These are phyloP conservation scores for Colinus virginianus DNA, from an alignment of 2,113 vertebrate species.

Conservation along the genomic window DNA sequence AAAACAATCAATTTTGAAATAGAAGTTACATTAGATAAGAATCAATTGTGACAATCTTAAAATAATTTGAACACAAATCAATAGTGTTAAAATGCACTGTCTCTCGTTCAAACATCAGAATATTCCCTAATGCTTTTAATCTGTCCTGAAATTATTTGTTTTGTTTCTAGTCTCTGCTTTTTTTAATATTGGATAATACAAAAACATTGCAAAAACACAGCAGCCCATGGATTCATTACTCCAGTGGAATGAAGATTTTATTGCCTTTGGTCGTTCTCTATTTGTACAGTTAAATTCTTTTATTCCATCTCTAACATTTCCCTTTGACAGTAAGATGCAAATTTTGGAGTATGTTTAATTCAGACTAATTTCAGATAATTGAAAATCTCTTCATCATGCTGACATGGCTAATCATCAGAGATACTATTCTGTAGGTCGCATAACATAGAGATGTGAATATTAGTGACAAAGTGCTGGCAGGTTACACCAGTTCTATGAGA, in stretches of 20 bases:
- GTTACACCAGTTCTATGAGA: neutral
- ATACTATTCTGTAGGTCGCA: neutral
- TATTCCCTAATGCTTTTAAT: neutral
- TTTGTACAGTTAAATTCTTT: neutral
- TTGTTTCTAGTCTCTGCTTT: neutral
- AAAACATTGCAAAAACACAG: neutral
- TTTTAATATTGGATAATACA: neutral
- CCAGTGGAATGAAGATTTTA: neutral
- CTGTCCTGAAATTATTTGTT: neutral
- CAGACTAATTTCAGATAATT: neutral
- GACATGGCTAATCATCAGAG: neutral
- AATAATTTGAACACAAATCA: slow-evolving; percentile 10
- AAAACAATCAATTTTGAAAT: neutral
- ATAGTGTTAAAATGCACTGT: neutral
- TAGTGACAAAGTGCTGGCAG: neutral
- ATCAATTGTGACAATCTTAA: neutral
- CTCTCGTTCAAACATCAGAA: neutral
- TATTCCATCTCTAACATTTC: neutral
- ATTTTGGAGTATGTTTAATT: neutral
- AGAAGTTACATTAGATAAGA: neutral
- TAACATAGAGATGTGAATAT: neutral
- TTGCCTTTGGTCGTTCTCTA: neutral
- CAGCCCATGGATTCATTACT: neutral
- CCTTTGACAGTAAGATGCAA: neutral
- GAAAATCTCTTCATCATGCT: neutral